Base-by-base conservation (phyloP, 2,888 invertebrate genomes). In the Reticulitermes lucifugus region DNA sequence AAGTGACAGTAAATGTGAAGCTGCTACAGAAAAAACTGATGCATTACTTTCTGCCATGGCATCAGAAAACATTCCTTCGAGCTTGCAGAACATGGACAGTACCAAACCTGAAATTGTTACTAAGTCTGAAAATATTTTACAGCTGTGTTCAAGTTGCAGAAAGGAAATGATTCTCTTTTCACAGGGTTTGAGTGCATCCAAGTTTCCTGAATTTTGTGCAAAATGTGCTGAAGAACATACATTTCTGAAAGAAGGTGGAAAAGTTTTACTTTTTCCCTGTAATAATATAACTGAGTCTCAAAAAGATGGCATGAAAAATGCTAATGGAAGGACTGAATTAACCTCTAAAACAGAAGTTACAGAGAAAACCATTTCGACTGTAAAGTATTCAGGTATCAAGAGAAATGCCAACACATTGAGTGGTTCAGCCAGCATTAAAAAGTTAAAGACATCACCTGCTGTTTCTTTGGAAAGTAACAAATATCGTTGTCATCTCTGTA, bases 401-500 rank as follows among this genome's bases (percentile, higher is more conserved):
- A 79, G 79, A 46, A 51, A 21, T 41, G 9, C 25, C 29, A 79
- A 79, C 21, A 79, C 79, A 12, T 29, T 79, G 22, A 79, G 55
- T 79, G 79, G 79, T 29, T 59, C 79, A 0, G 22, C 22, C 7
- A 79, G 55, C 55, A 77, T n/a, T 14, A 83, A 55, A 75, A 51
- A 41, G 25, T 22, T 21, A 25, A 43, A 73, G n/a, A 73, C 73
- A 14, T n/a, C 77, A 25, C 55, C 83, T 35, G 29, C 10, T n/a
- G 29, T 41, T 79, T 6, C 41, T n/a, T n/a, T 25, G n/a, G 35
- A 77, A 43, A 84, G 80, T 25, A 51, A 70, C 22, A 71, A 73
- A 29, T 85, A 85, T 82, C 29, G 25, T 21, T 85, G 85, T 59
- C 85, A 83, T 46, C 18, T 83, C 0, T 85, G 85, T 60, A 60